A percentile compares a stretch with the other conserved stretches of the same genome.
phyloP scores from a whole-genome alignment of 2,113 vertebrate species.

The Lophochroa leadbeateri region DNA sequence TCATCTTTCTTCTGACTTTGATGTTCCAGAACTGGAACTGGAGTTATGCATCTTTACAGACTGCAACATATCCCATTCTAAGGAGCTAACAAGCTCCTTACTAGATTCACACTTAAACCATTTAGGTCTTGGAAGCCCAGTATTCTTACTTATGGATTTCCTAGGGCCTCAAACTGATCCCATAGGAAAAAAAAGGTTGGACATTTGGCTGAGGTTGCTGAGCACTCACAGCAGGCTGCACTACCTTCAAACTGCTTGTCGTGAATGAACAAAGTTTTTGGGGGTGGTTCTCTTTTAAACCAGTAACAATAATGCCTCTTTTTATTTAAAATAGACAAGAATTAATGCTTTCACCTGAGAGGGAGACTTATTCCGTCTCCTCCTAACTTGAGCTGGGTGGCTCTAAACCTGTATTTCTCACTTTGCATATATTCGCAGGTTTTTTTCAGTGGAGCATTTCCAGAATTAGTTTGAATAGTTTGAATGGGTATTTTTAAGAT shows the following conservation, averaged over 20 bases:
- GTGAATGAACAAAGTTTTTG: not conserved
- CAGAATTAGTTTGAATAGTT: not conserved
- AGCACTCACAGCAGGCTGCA: not conserved
- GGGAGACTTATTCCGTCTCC: not conserved
- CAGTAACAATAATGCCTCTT: not conserved
- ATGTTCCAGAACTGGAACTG: not conserved
- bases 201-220: not conserved
- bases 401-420: not conserved
- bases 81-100: not conserved
- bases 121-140: not conserved
- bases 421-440: not conserved
- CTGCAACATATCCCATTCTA: not conserved
- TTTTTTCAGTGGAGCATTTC: not conserved
- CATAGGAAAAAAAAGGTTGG: not conserved
- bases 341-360: not conserved
- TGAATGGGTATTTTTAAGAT: not conserved
- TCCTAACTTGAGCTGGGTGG: not conserved
- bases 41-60: fast-evolving
- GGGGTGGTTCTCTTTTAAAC: not conserved
- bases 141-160: not conserved
- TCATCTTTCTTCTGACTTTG: not conserved
- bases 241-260: not conserved
- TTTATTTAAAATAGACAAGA: not conserved
- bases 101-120: not conserved
- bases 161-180: not conserved